These are phyloP conservation scores for Nezara viridula DNA, from an alignment of 2,888 invertebrate genomes.

Conservation along the genomic window DNA sequence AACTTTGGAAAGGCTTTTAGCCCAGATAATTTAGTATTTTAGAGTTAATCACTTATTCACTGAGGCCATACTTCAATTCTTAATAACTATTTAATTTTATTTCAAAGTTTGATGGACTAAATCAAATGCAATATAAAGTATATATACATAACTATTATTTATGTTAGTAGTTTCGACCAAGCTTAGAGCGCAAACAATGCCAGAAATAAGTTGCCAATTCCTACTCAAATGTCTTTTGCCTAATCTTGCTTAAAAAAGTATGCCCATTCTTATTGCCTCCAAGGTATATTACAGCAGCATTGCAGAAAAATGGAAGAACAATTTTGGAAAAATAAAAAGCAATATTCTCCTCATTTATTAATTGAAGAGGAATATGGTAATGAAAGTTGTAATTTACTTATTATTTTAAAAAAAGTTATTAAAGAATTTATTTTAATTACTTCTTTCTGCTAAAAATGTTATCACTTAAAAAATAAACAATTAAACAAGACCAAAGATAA, in stretches of 20 bases:
- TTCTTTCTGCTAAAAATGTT: neutral
- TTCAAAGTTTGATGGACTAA: constrained; percentile 15
- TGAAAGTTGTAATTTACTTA: neutral
- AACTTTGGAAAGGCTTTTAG: neutral
- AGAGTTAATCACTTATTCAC: neutral
- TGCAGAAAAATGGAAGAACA: constrained; percentile 1
- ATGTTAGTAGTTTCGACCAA: constrained; percentile 1
- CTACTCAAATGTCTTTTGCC: neutral
- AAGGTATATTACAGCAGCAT: constrained; percentile 36
- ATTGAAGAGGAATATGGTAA: neutral
- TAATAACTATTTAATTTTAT: neutral
- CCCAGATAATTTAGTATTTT: neutral
- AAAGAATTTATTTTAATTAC: neutral
- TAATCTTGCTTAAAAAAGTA: neutral
- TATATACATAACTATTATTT: constrained; percentile 3
- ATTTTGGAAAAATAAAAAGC: neutral
- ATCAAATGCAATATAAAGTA: constrained; percentile 28
- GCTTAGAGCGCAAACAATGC: constrained; percentile 27
- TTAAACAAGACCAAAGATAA: constrained; percentile 6
- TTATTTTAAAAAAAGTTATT: neutral
- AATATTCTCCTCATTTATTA: neutral
- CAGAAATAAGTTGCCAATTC: neutral
- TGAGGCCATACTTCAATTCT: neutral
- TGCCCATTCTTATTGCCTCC: constrained; percentile 30
- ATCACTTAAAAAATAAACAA: neutral